A percentile compares a stretch with the other conserved stretches of the same genome.
phyloP scores from a whole-genome alignment of 2,113 vertebrate species.

The Pelodiscus sinensis region DNA sequence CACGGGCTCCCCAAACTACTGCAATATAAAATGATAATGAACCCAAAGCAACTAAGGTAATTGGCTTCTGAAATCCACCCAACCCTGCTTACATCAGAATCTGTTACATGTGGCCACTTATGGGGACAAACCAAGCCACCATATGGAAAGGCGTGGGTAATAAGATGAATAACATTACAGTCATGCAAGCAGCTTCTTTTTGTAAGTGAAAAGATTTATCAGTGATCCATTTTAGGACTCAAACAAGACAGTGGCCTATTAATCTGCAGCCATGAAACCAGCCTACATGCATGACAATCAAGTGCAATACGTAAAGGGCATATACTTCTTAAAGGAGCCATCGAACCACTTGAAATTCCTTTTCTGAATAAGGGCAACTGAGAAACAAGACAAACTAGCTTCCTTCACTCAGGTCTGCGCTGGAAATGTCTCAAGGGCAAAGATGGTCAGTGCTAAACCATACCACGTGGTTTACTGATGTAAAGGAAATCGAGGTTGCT shows the following conservation, averaged over 20 bases:
- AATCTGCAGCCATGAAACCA: not conserved
- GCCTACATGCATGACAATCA: rapidly evolving
- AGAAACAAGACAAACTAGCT: slow-evolving; percentile 40
- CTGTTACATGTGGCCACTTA: not conserved
- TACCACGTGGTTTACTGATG: not conserved
- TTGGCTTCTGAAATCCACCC: not conserved
- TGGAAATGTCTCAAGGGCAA: not conserved
- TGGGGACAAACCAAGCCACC: not conserved
- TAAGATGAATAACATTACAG: not conserved
- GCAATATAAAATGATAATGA: not conserved
- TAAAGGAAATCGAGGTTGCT: not conserved
- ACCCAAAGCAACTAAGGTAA: not conserved
- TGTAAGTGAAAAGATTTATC: not conserved
- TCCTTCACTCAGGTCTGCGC: not conserved
- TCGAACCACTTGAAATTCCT: not conserved
- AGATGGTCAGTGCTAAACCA: not conserved
- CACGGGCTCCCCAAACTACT: not conserved
- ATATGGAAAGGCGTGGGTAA: not conserved
- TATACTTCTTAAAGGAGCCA: not conserved
- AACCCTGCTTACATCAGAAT: not conserved
- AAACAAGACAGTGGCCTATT: rapidly evolving
- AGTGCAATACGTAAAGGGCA: not conserved
- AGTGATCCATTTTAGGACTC: not conserved
- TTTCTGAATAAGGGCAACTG: not conserved
- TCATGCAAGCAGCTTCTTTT: not conserved